These are phyloP conservation scores for Rhagologus leucostigma DNA, from an alignment of 2,113 vertebrate species.

Conservation along the genomic window DNA sequence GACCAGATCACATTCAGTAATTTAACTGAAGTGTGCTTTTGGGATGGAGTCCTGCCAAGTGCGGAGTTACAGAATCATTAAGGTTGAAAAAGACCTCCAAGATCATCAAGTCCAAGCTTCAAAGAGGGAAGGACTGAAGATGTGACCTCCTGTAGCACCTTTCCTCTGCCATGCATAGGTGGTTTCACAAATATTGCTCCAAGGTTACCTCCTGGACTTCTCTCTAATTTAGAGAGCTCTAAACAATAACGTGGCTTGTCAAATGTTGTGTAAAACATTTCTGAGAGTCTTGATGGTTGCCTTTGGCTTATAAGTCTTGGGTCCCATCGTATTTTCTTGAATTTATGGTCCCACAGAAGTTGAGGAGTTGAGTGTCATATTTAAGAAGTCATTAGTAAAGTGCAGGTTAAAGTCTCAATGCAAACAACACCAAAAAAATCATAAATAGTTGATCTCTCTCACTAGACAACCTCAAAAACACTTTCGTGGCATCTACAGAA, in stretches of 20 bases:
- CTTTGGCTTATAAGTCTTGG: background rate
- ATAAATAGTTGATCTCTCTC: background rate
- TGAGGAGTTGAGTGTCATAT: background rate
- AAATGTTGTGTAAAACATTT: background rate
- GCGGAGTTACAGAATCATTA: background rate
- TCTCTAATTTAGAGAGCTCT: background rate
- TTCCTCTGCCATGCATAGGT: background rate
- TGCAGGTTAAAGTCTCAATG: background rate
- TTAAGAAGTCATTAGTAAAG: background rate
- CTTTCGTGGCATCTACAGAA: background rate
- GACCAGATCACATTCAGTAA: accelerated
- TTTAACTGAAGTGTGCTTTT: accelerated
- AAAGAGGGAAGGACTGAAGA: background rate
- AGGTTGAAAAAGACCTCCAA: background rate
- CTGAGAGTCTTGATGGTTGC: background rate
- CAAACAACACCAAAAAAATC: background rate
- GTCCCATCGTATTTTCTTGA: background rate
- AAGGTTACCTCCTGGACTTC: background rate
- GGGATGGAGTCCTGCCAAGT: background rate
- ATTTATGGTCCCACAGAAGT: background rate
- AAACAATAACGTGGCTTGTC: background rate
- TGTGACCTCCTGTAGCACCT: background rate
- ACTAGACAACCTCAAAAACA: background rate
- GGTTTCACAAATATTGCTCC: background rate
- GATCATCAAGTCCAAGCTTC: background rate